Evolutionary conservation across 2,888 invertebrate species (phyloP), one percentile per base, ranked within the genome.

Genomic region (Lydus trimaculatus): DNA sequence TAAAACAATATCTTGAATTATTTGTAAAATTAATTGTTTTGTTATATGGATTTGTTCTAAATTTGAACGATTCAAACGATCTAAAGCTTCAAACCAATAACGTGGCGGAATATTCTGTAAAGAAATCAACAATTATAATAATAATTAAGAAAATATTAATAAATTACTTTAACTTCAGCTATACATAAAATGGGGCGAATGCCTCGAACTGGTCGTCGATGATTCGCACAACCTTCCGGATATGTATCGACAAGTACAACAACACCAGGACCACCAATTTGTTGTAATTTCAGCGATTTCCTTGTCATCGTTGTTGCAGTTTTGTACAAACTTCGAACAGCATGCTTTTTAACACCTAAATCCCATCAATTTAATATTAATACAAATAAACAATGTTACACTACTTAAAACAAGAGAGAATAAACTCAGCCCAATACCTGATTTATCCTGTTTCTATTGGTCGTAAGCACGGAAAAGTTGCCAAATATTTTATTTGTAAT

Each of bases 191-290:
- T 89, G 66, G 88, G 89, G 64, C 88, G 87, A 73, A 86, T 86
- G 69, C 84, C 84, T 68, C 88, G 87, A 68, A 88, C 89, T 0
- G 81, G 82, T 58, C 80, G 81, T 20, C 83, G 86, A 11, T 89
- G 88, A 65, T 88, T 87, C 0, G 87, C 86, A 7, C 87, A 88
- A 43, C 88, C 86, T 59, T 88, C 84, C 0, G 91, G 91, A 81
- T 89, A 92, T 80, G 90, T 87, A 75, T 91, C 91, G 0, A 90
- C 87, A 13, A 92, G 83, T n/a, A 91, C 88, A 52, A 91, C 88
- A 61, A 86, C 85, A 73, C 87, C 87, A 33, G 86, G 86, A 0
- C 91, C 91, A 0, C 91, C 91, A 0, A 28, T 2, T 28, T 87
- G 75, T 83, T 88, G 82, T 79, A 83, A 73, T 82, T 86, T 78